Evolutionary conservation across 2,797 vertebrate species (phyloP).

Genomic region (Cichlasoma orientale): DNA sequence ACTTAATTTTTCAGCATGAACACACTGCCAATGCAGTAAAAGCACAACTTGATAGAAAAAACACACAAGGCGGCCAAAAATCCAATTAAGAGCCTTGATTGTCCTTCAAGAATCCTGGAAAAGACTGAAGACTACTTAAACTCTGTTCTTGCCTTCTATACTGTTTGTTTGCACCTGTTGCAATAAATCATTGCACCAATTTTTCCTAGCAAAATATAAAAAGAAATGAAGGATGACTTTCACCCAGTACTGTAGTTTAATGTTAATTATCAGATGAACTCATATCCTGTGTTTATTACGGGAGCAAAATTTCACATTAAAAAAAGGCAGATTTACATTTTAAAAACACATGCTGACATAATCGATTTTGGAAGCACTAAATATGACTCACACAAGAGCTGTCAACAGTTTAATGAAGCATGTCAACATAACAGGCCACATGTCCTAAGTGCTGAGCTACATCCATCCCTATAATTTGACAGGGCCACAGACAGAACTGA

Average conservation of each 20-base stretch:
- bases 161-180: not conserved
- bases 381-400: not conserved
- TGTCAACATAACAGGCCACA: conserved; percentile 5
- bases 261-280: not conserved
- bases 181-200: not conserved
- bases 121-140: not conserved
- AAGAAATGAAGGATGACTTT: not conserved
- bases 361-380: not conserved
- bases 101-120: no score
- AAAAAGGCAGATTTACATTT: not conserved
- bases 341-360: not conserved
- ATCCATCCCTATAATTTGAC: conserved; percentile 21
- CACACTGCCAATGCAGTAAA: no score
- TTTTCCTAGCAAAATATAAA: not conserved
- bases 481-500: conserved; percentile 22
- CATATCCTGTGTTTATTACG: not conserved
- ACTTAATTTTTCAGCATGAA: no score
- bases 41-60: no score
- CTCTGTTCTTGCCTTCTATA: not conserved
- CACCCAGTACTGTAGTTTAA: not conserved
- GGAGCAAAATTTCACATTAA: not conserved
- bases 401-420: conserved; percentile 14
- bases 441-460: not conserved
- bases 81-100: no score
- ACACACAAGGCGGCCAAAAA: not conserved